phyloP scores from a whole-genome alignment of 2,797 vertebrate genomes.

The Carcharodon carcharias region DNA sequence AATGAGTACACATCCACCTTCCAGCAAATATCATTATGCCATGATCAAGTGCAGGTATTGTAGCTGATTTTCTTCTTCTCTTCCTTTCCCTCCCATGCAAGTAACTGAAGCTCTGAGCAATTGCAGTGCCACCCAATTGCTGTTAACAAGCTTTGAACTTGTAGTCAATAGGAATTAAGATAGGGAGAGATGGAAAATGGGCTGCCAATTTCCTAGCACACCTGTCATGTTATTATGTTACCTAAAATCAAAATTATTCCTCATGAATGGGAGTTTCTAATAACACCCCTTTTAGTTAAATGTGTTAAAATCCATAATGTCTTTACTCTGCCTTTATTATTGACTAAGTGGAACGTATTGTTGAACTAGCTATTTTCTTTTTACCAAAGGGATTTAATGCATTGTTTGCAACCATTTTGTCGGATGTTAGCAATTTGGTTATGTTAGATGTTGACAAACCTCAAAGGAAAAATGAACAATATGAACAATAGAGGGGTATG shows the following conservation, averaged over 20 bases:
- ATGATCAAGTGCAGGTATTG: background rate
- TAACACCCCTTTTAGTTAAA: background rate
- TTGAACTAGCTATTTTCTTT: background rate
- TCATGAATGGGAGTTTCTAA: background rate
- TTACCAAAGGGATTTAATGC: background rate
- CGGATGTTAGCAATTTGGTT: background rate
- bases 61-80: background rate
- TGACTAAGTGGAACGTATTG: background rate
- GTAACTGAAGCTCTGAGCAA: background rate
- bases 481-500: too few relatives aligned
- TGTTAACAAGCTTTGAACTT: background rate
- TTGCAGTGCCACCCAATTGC: background rate
- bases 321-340: background rate
- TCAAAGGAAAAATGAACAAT: too few relatives aligned
- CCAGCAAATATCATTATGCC: background rate
- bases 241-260: background rate
- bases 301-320: background rate
- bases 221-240: background rate
- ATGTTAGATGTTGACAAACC: background rate
- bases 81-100: background rate
- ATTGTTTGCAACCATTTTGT: background rate
- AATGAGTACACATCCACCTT: background rate
- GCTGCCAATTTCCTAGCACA: background rate
- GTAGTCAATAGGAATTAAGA: background rate
- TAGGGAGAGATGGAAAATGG: background rate